Evolutionary conservation across 1,140 invertebrate genomes (phyloP).

Genomic region (Danaus melanippus): DNA sequence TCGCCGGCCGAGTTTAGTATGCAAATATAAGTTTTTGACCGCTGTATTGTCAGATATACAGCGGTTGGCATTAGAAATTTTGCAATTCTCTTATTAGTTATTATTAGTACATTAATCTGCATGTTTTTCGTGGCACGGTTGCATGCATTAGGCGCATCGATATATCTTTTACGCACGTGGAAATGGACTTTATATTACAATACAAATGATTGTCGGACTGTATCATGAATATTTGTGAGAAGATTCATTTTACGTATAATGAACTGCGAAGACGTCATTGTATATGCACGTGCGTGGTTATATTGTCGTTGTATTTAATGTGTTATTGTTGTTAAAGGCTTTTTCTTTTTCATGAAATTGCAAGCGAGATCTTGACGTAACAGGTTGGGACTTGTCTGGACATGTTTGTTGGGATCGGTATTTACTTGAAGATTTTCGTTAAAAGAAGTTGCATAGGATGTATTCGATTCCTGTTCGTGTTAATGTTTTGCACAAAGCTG

Average conservation of each 20-base stretch:
- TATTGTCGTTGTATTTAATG: conserved; percentile 20
- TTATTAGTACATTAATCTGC: no score
- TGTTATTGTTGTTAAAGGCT: conserved; percentile 15
- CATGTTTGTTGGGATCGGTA: conserved; percentile 13
- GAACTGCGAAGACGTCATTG: conserved; percentile 18
- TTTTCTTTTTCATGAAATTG: conserved; percentile 20
- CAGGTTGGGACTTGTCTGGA: conserved; percentile 30
- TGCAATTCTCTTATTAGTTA: no score
- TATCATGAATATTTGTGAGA: not conserved
- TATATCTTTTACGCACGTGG: conserved; percentile 9
- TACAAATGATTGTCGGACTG: not conserved
- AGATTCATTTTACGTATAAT: conserved; percentile 11
- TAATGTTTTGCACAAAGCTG: no score
- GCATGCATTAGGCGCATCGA: no score
- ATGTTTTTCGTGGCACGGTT: no score
- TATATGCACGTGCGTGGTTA: conserved; percentile 26
- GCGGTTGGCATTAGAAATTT: no score
- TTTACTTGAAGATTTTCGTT: conserved; percentile 9
- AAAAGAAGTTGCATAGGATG: not conserved
- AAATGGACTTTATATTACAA: not conserved
- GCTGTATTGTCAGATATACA: no score
- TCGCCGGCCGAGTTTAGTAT: conserved; percentile 22
- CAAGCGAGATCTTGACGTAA: conserved; percentile 16
- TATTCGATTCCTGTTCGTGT: no score
- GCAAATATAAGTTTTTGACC: conserved; percentile 18